These are phyloP conservation scores for Chrysolina haemoptera DNA, from an alignment of 2,888 invertebrate species.

Conservation along the genomic window DNA sequence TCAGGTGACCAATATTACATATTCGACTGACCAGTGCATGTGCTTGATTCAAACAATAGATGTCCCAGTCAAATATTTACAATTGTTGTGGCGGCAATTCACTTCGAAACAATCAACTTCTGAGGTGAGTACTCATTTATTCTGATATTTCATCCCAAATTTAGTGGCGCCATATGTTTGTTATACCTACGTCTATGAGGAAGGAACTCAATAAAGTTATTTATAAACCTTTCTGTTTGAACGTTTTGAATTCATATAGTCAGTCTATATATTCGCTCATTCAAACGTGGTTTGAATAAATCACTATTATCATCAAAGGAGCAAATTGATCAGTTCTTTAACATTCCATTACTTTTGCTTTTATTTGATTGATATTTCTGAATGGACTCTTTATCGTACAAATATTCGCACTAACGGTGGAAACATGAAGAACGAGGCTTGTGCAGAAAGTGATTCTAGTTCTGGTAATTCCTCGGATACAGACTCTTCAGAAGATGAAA, in stretches of 20 bases:
- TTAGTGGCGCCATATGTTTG: slow-evolving; percentile 2
- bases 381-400: neutral
- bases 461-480: slow-evolving; percentile 46
- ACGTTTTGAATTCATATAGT: slow-evolving; percentile 44
- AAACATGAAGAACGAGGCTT: slow-evolving; percentile 27
- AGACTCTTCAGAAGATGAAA: slow-evolving; percentile 49
- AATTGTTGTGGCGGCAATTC: neutral
- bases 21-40: neutral
- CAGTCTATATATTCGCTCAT: slow-evolving; percentile 42
- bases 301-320: slow-evolving; percentile 8
- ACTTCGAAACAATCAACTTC: neutral
- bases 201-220: slow-evolving; percentile 49
- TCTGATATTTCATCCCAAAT: neutral
- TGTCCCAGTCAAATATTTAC: neutral
- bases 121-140: neutral
- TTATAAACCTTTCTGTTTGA: slow-evolving; percentile 45
- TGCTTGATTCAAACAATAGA: neutral
- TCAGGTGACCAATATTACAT: neutral
- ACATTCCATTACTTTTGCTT: neutral
- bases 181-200: slow-evolving; percentile 33
- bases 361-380: neutral
- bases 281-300: slow-evolving; percentile 32
- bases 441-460: slow-evolving; percentile 49
- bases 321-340: slow-evolving; percentile 16
- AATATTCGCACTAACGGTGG: neutral